A percentile compares a stretch with the other conserved stretches of the same genome.
phyloP scores from a whole-genome alignment of 64 coral and sea anemone genomes.

The Pachyseris speciosa region DNA sequence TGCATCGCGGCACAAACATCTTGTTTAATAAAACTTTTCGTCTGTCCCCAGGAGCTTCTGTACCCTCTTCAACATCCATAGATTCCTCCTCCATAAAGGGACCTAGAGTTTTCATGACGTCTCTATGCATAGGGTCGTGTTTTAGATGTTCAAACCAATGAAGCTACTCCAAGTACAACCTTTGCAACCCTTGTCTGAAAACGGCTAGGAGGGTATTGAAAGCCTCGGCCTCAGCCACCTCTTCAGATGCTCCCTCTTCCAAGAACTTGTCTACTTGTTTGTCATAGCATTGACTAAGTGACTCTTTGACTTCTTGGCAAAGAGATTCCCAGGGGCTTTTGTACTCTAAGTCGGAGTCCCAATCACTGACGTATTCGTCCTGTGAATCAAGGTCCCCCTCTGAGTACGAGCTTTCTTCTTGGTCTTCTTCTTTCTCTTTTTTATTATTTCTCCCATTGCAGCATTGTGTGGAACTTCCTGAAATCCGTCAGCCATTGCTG shows the following conservation, averaged over 20 bases:
- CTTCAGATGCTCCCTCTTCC: background rate
- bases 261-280: background rate
- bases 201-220: background rate
- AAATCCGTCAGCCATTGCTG: background rate
- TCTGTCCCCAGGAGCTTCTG: background rate
- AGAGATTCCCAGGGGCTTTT: background rate
- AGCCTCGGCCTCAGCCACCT: background rate
- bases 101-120: slow-evolving; percentile 1
- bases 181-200: background rate
- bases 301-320: background rate
- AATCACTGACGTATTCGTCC: background rate
- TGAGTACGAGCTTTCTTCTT: too few relatives aligned
- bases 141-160: background rate
- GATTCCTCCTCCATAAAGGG: background rate
- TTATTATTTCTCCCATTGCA: too few relatives aligned
- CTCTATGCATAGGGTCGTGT: background rate
- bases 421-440: background rate
- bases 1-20: background rate
- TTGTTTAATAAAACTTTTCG: background rate
- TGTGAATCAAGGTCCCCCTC: too few relatives aligned
- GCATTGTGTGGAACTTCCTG: background rate
- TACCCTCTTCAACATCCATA: background rate
- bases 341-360: background rate
- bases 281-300: background rate
- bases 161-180: too few relatives aligned